A percentile compares a stretch with the other conserved stretches of the same genome.
Evolutionary conservation across 1,140 invertebrate species (phyloP).

Genomic region (Macrocentrus cingulum): DNA sequence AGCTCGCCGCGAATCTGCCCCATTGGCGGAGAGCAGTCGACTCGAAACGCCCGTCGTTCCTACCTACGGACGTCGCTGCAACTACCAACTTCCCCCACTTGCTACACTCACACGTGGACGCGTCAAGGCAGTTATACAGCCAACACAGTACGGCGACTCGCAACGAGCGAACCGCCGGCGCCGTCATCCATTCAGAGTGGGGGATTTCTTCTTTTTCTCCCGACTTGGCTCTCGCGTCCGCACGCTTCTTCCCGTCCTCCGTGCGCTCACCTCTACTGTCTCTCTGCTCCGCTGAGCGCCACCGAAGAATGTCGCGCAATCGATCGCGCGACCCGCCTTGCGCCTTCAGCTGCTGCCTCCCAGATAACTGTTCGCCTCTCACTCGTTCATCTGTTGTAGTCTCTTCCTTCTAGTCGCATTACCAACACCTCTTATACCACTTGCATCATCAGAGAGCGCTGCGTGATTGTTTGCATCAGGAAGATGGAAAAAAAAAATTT

Average conservation of each 20-base stretch:
- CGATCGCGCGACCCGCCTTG: slow-evolving; percentile 43
- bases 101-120: slow-evolving; percentile 38
- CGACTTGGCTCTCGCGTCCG: slow-evolving; percentile 32
- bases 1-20: neutral
- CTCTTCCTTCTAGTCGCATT: too few relatives aligned
- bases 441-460: too few relatives aligned
- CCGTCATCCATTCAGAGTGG: slow-evolving; percentile 26
- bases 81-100: slow-evolving; percentile 30
- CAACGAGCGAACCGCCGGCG: slow-evolving; percentile 39
- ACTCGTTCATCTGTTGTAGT: too few relatives aligned
- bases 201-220: slow-evolving; percentile 54
- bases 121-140: slow-evolving; percentile 40
- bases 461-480: too few relatives aligned
- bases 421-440: too few relatives aligned
- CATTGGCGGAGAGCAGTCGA: slow-evolving; percentile 18
- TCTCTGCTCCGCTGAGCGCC: slow-evolving; percentile 14
- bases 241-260: slow-evolving; percentile 14
- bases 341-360: slow-evolving; percentile 8
- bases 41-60: slow-evolving; percentile 40
- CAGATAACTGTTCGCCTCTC: slow-evolving; percentile 10
- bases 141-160: slow-evolving; percentile 47
- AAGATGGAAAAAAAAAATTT: too few relatives aligned
- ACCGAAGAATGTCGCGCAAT: slow-evolving; percentile 37
- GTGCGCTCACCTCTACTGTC: slow-evolving; percentile 5
- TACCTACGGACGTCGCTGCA: slow-evolving; percentile 34